phyloP scores from a whole-genome alignment of 1,140 invertebrate genomes.

The Euwallacea similis region DNA sequence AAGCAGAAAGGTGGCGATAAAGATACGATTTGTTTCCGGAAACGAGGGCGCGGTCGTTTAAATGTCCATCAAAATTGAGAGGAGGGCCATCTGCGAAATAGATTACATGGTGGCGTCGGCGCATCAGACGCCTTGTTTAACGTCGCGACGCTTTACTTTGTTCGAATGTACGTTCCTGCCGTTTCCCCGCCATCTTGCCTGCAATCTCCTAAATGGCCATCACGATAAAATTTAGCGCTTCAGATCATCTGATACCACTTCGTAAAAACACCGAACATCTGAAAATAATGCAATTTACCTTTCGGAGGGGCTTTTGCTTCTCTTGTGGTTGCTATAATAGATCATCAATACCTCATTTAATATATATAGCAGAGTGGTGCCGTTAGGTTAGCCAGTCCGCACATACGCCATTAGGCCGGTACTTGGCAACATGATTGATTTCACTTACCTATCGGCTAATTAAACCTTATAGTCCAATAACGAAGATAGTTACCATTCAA shows the following conservation, averaged over 20 bases:
- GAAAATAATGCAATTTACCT: conserved; percentile 26
- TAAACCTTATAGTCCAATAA: too few relatives aligned
- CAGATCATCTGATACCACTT: conserved; percentile 41
- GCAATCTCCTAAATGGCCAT: conserved; percentile 53
- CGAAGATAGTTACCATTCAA: not conserved
- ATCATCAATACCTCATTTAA: not conserved
- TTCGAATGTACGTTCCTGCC: conserved; percentile 26
- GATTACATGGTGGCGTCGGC: conserved; percentile 46
- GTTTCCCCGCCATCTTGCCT: conserved; percentile 48
- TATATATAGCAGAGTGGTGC: too few relatives aligned
- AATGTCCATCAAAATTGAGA: conserved; percentile 55
- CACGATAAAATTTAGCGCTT: conserved; percentile 49
- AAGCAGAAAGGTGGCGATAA: conserved; percentile 35
- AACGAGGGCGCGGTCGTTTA: conserved; percentile 53
- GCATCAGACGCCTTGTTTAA: conserved; percentile 44
- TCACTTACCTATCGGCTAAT: too few relatives aligned
- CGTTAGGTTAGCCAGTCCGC: too few relatives aligned
- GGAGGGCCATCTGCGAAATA: conserved; percentile 51
- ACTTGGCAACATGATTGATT: too few relatives aligned
- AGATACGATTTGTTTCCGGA: conserved; percentile 51
- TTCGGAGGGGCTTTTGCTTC: not conserved
- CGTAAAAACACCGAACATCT: conserved; percentile 31
- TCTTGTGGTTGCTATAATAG: not conserved
- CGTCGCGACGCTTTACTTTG: conserved; percentile 47
- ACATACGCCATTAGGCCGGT: too few relatives aligned